Evolutionary conservation across 1,140 invertebrate genomes (phyloP), one percentile per base, ranked within the genome.

Genomic region (Panagrolaimus sp.): DNA sequence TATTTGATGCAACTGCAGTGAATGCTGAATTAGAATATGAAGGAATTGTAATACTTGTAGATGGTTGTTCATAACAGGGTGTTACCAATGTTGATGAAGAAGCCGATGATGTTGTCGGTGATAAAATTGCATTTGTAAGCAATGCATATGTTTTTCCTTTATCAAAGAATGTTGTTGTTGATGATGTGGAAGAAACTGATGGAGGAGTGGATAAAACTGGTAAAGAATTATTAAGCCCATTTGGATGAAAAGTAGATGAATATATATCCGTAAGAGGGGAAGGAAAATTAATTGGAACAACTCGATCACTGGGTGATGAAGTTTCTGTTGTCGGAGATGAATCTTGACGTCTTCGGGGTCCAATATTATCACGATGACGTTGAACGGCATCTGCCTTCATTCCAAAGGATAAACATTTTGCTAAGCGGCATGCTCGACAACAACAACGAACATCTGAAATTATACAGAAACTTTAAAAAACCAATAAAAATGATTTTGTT

Each of bases 391-490:
- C 67, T 10, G 43, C 43, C 24, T 55, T 47, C 70, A 71, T 71
- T 24, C 70, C 70, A 7, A 43, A 24, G 8, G 68, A 64, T 12
- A 71, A 43, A 46, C 70, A 71, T 69, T 71, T 71, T 46, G 68
- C 32, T n/a, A 71, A 32, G 1, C 70, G 70, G 28, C 70, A 71
- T 28, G 68, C 46, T 26, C 70, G 70, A 24, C 70, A 71, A 26
- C 68, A 55, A 38, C 70, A 71, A n/a, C 70, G 70, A 17, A 71
- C 65, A 28, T 69, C 70, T 71, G 52, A 69, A 71, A 52, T 38
- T 17, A 9, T 6, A 43, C 10, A 44, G 7, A 38, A 38, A n/a
- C n/a, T n/a, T n/a, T n/a, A n/a, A n/a, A n/a, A n/a, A n/a, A n/a
- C n/a, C n/a, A 10, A 21, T 10, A 62, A 62, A 17, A 47, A n/a